phyloP scores from a whole-genome alignment of 1,140 invertebrate species.

The Tyrophagus putrescentiae region DNA sequence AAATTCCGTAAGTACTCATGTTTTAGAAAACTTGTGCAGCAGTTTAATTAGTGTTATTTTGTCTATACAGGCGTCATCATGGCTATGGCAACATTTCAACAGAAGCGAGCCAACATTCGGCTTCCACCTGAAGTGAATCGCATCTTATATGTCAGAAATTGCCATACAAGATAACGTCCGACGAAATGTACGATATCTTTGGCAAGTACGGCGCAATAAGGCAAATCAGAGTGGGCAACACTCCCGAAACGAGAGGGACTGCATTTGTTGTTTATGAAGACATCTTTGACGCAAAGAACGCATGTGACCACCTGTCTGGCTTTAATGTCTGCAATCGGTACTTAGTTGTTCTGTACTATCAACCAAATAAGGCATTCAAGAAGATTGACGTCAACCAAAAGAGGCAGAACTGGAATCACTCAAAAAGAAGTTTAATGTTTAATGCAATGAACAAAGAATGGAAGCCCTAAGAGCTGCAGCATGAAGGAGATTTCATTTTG shows the following conservation, averaged over 20 bases:
- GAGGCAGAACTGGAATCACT: slow-evolving; percentile 90
- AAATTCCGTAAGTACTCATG: no score
- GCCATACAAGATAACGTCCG: slow-evolving; percentile 98
- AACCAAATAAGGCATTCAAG: slow-evolving; percentile 67
- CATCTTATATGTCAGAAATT: slow-evolving; percentile 92
- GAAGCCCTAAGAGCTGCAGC: no score
- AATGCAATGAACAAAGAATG: slow-evolving; percentile 2
- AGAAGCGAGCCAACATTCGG: slow-evolving; percentile 39
- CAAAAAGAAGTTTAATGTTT: slow-evolving; percentile 69
- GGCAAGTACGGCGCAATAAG: slow-evolving; percentile 98
- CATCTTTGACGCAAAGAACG: slow-evolving; percentile 99
- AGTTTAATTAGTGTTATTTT: no score
- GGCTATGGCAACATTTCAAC: slow-evolving; percentile 13
- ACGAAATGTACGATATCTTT: slow-evolving; percentile 99
- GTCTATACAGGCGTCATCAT: no score
- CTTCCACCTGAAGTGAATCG: slow-evolving; percentile 96
- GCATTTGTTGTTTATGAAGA: slow-evolving; percentile 99
- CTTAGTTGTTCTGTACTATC: slow-evolving; percentile 91
- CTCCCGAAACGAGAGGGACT: slow-evolving; percentile 89
- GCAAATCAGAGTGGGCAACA: slow-evolving; percentile 97
- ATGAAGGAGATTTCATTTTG: no score
- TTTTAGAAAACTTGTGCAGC: no score
- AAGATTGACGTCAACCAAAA: slow-evolving; percentile 87
- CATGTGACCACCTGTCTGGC: slow-evolving; percentile 94
- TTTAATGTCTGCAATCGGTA: slow-evolving; percentile 99